Conservation (phyloP, 2,888 invertebrate species). For the Drosophila falleni region DNA sequence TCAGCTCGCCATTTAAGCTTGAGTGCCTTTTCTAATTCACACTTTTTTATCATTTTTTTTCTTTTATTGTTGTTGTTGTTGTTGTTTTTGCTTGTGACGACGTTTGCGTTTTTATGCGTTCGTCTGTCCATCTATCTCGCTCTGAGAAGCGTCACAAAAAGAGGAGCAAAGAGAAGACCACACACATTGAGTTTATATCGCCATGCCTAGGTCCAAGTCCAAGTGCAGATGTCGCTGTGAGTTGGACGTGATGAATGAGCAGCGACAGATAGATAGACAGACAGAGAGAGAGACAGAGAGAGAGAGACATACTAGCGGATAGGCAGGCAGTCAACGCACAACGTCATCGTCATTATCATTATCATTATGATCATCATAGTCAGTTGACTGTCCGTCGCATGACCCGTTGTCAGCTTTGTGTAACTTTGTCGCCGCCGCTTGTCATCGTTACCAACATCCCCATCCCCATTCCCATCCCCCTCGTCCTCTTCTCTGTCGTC, state of each 20-base stretch:
- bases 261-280: constrained; percentile 44
- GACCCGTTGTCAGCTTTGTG: constrained; percentile 71
- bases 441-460: constrained; percentile 40
- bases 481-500: constrained; percentile 1
- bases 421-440: constrained; percentile 71
- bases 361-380: constrained; percentile 43
- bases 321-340: constrained; percentile 23
- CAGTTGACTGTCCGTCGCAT: constrained; percentile 43
- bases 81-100: constrained; percentile 52
- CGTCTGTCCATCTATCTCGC: constrained; percentile 17
- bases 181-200: constrained; percentile 44
- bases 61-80: constrained; percentile 10
- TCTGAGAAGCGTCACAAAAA: constrained; percentile 14
- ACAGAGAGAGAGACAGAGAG: constrained; percentile 2
- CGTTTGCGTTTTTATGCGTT: constrained; percentile 72
- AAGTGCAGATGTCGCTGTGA: constrained; percentile 46
- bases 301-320: constrained; percentile 11
- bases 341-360: constrained; percentile 13
- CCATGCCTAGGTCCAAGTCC: constrained; percentile 34
- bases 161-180: constrained; percentile 45
- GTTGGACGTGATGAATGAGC: constrained; percentile 74
- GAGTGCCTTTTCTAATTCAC: constrained; percentile 80
- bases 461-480: constrained; percentile 30
- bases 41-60: constrained; percentile 47
- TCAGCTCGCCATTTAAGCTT: constrained; percentile 72